Evolutionary conservation across 2,888 invertebrate species (phyloP).

Genomic region (Catocala sponsa): DNA sequence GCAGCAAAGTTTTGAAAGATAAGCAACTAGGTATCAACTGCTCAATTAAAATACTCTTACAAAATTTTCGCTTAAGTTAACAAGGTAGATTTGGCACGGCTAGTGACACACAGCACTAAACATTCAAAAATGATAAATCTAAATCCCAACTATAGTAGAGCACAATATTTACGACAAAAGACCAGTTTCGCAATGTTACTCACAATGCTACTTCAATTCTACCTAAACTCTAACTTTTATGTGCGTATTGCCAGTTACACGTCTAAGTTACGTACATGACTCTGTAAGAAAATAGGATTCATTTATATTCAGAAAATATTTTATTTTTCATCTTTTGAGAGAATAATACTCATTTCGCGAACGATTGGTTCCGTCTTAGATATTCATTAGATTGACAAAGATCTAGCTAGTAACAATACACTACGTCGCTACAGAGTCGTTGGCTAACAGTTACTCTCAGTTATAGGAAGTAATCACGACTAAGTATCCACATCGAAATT

Average conservation of each 20-base stretch:
- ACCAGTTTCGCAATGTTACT: conserved; percentile 50
- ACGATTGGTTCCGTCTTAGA: conserved; percentile 75
- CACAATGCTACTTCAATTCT: conserved; percentile 56
- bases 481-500: conserved; percentile 61
- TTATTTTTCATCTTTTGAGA: conserved; percentile 67
- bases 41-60: conserved; percentile 50
- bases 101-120: conserved; percentile 61
- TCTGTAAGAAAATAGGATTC: conserved; percentile 86
- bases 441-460: conserved; percentile 66
- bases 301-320: conserved; percentile 84
- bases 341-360: conserved; percentile 75
- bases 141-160: conserved; percentile 50
- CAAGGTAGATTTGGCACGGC: conserved; percentile 78
- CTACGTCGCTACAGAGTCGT: conserved; percentile 81
- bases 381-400: conserved; percentile 67
- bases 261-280: conserved; percentile 77
- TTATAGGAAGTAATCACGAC: conserved; percentile 56
- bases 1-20: conserved; percentile 53
- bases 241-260: conserved; percentile 82
- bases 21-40: conserved; percentile 50
- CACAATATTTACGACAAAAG: conserved; percentile 47
- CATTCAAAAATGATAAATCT: conserved; percentile 37
- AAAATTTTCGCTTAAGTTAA: conserved; percentile 53
- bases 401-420: conserved; percentile 75
- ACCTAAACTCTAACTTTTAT: conserved; percentile 69